These are phyloP conservation scores for Endotricha flammealis DNA, from an alignment of 2,888 invertebrate genomes.

Conservation along the genomic window DNA sequence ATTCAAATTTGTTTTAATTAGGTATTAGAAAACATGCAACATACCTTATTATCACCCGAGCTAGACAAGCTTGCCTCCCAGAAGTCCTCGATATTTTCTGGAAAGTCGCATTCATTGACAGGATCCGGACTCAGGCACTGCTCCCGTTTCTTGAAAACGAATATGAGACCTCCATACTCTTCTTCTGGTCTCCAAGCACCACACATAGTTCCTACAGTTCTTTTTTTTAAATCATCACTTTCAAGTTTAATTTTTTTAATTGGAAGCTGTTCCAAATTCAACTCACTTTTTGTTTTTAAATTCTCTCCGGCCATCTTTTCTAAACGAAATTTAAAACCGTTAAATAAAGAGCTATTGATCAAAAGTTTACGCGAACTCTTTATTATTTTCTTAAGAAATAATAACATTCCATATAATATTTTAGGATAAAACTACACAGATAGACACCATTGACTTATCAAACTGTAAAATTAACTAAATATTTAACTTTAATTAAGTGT, in stretches of 20 bases:
- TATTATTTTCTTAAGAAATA: too few relatives aligned
- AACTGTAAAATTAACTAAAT: too few relatives aligned
- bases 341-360: too few relatives aligned
- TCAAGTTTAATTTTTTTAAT: conserved; percentile 50
- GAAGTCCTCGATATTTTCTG: conserved; percentile 70
- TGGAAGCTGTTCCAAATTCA: conserved; percentile 35
- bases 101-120: conserved; percentile 53
- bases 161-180: conserved; percentile 62
- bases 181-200: conserved; percentile 72
- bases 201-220: conserved; percentile 72
- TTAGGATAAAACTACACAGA: too few relatives aligned
- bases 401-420: too few relatives aligned
- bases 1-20: too few relatives aligned
- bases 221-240: conserved; percentile 27
- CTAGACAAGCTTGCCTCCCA: conserved; percentile 52
- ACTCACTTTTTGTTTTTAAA: conserved; percentile 38
- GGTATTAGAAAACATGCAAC: background rate
- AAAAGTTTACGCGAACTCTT: too few relatives aligned
- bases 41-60: conserved; percentile 51
- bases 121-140: conserved; percentile 66
- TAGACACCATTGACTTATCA: too few relatives aligned
- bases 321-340: too few relatives aligned
- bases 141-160: conserved; percentile 57
- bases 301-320: conserved; percentile 40
- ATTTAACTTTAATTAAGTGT: too few relatives aligned